Conservation (phyloP, 1,140 invertebrate genomes). For the Heliconius hermathena region DNA sequence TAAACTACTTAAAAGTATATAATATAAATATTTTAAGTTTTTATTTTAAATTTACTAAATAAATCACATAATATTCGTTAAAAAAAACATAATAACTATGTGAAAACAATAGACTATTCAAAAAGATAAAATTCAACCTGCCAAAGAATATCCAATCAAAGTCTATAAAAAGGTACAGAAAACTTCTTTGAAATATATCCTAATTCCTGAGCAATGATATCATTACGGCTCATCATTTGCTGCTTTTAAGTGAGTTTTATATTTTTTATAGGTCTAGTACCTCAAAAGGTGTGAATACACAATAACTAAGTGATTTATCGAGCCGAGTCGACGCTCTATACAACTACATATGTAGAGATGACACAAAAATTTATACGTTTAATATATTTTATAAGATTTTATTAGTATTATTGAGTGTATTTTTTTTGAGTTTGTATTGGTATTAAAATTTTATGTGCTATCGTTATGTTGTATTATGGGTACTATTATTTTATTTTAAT, state of each 20-base stretch:
- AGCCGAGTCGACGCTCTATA: background rate
- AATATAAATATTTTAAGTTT: too few relatives aligned
- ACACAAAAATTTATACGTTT: slow-evolving; percentile 18
- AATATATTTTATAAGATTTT: too few relatives aligned
- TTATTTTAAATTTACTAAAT: background rate
- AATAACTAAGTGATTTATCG: slow-evolving; percentile 36
- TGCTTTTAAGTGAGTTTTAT: slow-evolving; percentile 17
- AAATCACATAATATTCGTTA: background rate
- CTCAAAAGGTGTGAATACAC: slow-evolving; percentile 33
- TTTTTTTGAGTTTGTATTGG: too few relatives aligned
- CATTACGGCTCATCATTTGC: slow-evolving; percentile 32
- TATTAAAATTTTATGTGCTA: background rate
- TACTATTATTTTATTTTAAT: too few relatives aligned
- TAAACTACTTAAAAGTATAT: too few relatives aligned
- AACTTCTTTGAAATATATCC: slow-evolving; percentile 14
- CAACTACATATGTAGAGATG: slow-evolving; percentile 33
- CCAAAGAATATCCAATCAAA: slow-evolving; percentile 10
- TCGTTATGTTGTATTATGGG: too few relatives aligned
- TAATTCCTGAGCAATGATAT: slow-evolving; percentile 44
- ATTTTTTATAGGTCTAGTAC: slow-evolving; percentile 29
- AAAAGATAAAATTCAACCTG: background rate
- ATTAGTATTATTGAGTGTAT: too few relatives aligned
- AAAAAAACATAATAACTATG: background rate
- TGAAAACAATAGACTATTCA: background rate
- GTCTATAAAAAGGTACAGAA: slow-evolving; percentile 21